A percentile compares a stretch with the other conserved stretches of the same genome.
These are phyloP conservation scores for Trematocara nigrifrons DNA, from an alignment of 2,113 vertebrate species.

Conservation along the genomic window DNA sequence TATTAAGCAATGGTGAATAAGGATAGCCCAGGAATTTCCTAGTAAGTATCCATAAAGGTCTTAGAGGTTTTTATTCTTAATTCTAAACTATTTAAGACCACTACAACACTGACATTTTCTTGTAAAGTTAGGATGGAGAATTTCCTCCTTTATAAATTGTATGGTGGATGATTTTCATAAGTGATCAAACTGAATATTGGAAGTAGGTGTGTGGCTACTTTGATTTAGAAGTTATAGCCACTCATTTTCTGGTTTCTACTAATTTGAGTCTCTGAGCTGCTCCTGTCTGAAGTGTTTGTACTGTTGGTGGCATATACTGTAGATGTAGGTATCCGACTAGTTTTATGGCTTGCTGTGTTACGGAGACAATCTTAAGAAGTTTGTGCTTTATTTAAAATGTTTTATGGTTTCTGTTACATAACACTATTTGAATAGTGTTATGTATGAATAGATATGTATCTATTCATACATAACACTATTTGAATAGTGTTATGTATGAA, in stretches of 20 bases:
- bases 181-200: neutral
- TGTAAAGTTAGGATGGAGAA: neutral
- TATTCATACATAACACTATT: too few relatives aligned
- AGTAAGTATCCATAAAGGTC: neutral
- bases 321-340: neutral
- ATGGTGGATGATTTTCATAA: neutral
- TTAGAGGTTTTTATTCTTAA: neutral
- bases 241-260: neutral
- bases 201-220: neutral
- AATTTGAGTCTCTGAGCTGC: neutral
- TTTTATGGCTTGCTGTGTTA: neutral
- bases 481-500: too few relatives aligned
- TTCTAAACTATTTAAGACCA: rapidly evolving
- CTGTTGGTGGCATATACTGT: neutral
- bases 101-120: rapidly evolving
- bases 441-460: neutral
- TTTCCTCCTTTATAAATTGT: neutral
- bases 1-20: neutral
- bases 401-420: neutral
- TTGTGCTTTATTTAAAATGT: neutral
- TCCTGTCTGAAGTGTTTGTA: neutral
- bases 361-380: neutral
- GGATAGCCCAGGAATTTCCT: neutral
- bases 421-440: neutral
- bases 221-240: neutral